phyloP scores from a whole-genome alignment of 2,113 vertebrate species.

The Pipa parva region DNA sequence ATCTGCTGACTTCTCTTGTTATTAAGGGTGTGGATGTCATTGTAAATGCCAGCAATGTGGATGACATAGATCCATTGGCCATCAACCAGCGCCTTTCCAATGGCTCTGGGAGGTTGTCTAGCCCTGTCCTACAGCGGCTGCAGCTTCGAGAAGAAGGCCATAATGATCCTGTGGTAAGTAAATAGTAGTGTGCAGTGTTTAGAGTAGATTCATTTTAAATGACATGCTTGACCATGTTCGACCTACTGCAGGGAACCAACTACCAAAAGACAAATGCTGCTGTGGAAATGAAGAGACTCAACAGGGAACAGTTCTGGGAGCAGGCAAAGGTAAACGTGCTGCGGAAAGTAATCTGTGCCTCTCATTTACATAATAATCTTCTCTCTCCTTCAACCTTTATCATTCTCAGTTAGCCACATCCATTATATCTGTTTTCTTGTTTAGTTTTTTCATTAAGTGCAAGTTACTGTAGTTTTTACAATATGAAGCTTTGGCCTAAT shows the following conservation, averaged over 20 bases:
- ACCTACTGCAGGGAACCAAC: slow-evolving; percentile 76
- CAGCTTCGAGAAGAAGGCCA: slow-evolving; percentile 74
- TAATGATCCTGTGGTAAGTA: slow-evolving; percentile 68
- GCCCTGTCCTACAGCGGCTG: slow-evolving; percentile 88
- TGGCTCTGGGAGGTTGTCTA: slow-evolving; percentile 76
- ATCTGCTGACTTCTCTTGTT: neutral
- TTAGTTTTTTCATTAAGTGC: too few species aligned
- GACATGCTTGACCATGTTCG: neutral
- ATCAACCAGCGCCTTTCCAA: slow-evolving; percentile 91
- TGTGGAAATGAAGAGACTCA: slow-evolving; percentile 95
- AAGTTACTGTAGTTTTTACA: too few species aligned
- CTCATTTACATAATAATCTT: neutral
- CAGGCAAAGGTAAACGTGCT: slow-evolving; percentile 86
- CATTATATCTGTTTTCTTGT: too few species aligned
- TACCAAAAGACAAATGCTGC: slow-evolving; percentile 95
- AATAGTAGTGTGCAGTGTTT: neutral
- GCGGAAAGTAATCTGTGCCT: too few species aligned
- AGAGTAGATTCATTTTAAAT: neutral
- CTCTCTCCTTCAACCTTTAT: neutral
- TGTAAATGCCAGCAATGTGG: slow-evolving; percentile 91
- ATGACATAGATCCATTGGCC: slow-evolving; percentile 88
- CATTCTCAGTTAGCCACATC: too few species aligned
- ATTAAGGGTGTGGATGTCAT: slow-evolving; percentile 84
- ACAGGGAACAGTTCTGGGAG: slow-evolving; percentile 96
- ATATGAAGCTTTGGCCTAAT: too few species aligned